These are phyloP conservation scores for Columba guinea DNA, from an alignment of 2,797 vertebrate genomes.

Conservation along the genomic window DNA sequence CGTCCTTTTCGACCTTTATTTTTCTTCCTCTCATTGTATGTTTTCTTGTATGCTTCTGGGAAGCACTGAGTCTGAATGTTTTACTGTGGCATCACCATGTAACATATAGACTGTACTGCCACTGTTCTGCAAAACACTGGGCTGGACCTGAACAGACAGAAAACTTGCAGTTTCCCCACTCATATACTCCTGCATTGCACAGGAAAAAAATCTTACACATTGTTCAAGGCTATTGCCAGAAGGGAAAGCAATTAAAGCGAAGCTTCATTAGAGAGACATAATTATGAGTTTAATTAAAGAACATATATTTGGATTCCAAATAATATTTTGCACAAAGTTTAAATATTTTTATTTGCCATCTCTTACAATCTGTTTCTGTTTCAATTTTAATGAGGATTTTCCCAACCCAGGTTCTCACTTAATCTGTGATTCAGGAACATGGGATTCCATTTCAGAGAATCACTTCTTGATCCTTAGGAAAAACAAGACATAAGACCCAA, in stretches of 20 bases:
- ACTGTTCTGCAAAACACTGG: neutral
- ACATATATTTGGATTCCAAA: neutral
- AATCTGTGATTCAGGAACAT: neutral
- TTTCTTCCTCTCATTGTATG: conserved; percentile 13
- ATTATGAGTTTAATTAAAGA: neutral
- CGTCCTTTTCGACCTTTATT: conserved; percentile 35
- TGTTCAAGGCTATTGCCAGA: neutral
- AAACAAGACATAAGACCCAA: neutral
- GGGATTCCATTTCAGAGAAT: neutral
- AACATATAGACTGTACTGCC: neutral
- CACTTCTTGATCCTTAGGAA: neutral
- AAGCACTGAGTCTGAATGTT: conserved; percentile 12
- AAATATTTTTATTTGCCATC: neutral
- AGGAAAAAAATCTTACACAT: neutral
- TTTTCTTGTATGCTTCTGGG: conserved; percentile 49
- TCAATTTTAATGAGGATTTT: neutral
- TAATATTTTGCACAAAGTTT: neutral
- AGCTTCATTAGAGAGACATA: neutral
- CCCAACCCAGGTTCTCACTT: neutral
- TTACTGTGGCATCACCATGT: conserved; percentile 18
- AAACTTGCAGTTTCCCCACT: neutral
- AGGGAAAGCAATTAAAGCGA: neutral
- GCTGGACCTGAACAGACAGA: neutral
- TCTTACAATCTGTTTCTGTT: neutral
- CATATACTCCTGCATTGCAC: neutral